Base-by-base conservation (phyloP, 2,888 invertebrate genomes). In the Fragum whitleyi region DNA sequence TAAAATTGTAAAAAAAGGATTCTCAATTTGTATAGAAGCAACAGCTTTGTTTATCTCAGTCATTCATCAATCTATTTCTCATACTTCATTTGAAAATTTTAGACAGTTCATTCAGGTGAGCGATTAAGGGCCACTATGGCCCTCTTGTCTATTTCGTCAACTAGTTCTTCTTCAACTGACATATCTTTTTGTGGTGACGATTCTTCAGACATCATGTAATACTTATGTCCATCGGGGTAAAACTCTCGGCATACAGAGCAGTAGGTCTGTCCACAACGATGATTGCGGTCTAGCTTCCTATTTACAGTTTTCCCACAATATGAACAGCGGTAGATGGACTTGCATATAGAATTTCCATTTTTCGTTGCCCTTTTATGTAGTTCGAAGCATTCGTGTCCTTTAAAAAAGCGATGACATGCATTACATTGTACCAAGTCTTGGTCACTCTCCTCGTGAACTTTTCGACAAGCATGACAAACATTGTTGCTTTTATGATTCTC, bases 251-350 rank as follows among this genome's bases (percentile, higher is more conserved):
- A 75, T 0, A 11, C 19, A 11, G 36, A 21, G 32, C 76, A 76
- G 23, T 62, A 75, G 14, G 26, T 26, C 16, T 75, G 42, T 16
- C 69, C 75, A 39, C 75, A 75, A 14, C 6, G 5, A 28, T 75
- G 68, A 9, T 32, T 57, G 21, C 57, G 57, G 32, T 69, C 42
- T 6, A 75, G 1, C 36, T 75, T 75, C 28, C n/a, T 75, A 26
- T 75, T 75, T 14, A 75, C 61, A 23, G 69, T 75, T 59, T 75
- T 68, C 19, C 47, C 68, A 59, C 75, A 75, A 42, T 75, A 29
- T 16, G 9, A n/a, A 51, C 75, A 75, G 21, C 51, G 29, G 28
- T 39, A 69, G 23, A 55, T 55, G 2, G 39, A 32, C 11, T 29
- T 53, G 36, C 75, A 75, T 1, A 62, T 70, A 5, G n/a, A n/a